These are phyloP conservation scores for Bemisia tabaci DNA, from an alignment of 1,140 invertebrate species.

Conservation along the genomic window DNA sequence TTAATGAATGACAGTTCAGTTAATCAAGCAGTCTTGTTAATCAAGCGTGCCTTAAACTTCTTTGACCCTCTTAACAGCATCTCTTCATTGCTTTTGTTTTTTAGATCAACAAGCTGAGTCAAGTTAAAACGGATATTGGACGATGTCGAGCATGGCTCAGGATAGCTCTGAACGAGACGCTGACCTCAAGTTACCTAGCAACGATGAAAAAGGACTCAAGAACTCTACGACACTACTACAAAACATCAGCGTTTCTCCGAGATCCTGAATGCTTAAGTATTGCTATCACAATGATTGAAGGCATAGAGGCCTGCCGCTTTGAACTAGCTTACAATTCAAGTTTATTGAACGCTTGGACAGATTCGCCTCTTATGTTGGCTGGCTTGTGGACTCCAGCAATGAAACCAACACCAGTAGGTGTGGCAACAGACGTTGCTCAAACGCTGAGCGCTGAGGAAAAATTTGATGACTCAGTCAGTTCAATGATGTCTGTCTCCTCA, in stretches of 20 bases:
- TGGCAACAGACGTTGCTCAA: slow-evolving; percentile 47
- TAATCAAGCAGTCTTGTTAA: too few species aligned
- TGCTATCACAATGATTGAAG: slow-evolving; percentile 56
- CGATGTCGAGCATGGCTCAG: slow-evolving; percentile 82
- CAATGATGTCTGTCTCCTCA: slow-evolving; percentile 6
- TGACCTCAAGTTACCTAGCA: slow-evolving; percentile 71
- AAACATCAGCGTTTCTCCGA: slow-evolving; percentile 57
- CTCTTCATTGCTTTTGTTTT: too few species aligned
- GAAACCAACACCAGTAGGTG: slow-evolving; percentile 44
- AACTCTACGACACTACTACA: slow-evolving; percentile 65
- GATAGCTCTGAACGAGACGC: slow-evolving; percentile 71
- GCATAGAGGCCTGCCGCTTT: slow-evolving; percentile 61
- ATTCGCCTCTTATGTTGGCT: slow-evolving; percentile 64
- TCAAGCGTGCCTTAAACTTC: too few species aligned
- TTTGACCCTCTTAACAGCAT: too few species aligned
- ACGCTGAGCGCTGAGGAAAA: slow-evolving; percentile 38
- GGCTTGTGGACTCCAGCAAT: slow-evolving; percentile 69
- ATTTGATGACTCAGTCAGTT: slow-evolving; percentile 24
- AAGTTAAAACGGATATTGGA: slow-evolving; percentile 79
- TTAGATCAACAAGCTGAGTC: slow-evolving; percentile 36
- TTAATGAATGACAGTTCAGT: too few species aligned
- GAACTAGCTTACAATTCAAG: slow-evolving; percentile 75
- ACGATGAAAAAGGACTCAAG: slow-evolving; percentile 54
- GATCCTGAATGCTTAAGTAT: slow-evolving; percentile 67
- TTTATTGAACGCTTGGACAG: slow-evolving; percentile 77